Evolutionary conservation across 2,797 vertebrate genomes (phyloP), one percentile per base, ranked within the genome.

Genomic region (Tiaroga cobitis): DNA sequence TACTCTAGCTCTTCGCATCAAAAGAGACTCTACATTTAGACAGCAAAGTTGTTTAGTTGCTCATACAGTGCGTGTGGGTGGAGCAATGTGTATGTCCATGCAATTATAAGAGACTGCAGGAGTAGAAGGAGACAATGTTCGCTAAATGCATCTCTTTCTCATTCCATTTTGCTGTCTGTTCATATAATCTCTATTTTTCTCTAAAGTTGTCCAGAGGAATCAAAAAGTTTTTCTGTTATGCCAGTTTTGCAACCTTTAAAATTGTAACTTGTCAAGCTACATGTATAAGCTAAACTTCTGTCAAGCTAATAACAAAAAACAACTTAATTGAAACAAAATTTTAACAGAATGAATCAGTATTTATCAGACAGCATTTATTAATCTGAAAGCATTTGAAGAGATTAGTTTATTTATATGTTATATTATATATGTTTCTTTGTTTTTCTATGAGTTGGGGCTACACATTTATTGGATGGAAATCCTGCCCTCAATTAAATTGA

Each of bases 91-190:
- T 16, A 73, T 75, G 73, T 67, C 43, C 32, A 0, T 37, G 37
- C 68, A 74, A 82, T 82, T 63, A 83, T 37, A 51, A 61, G 24
- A 65, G 61, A 51, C 37, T 65, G 41, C 70, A 49, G 56, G 29
- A 65, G 21, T 49, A 74, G 34, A 46, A 59, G 34, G 13, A 54
- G n/a, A 67, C 26, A 26, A 34, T 63, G 70, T 34, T 61, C 26
- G 18, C 6, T 82, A 80, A 80, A 67, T 80, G 63, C 24, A 79
- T 79, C 59, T 79, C 37, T 65, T 63, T 79, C 77, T 76, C 56
- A 43, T 49, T 79, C 8, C 2, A 51, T 80, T 46, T 69, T 51
- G 21, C 32, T 81, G 79, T 69, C 21, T 81, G 29, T 54, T 69
- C 3, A 51, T 54, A 29, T 54, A 16, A 18, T 69, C 13, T 51